These are phyloP conservation scores for Hypomecis punctinalis DNA, from an alignment of 2,888 invertebrate genomes.

Conservation along the genomic window DNA sequence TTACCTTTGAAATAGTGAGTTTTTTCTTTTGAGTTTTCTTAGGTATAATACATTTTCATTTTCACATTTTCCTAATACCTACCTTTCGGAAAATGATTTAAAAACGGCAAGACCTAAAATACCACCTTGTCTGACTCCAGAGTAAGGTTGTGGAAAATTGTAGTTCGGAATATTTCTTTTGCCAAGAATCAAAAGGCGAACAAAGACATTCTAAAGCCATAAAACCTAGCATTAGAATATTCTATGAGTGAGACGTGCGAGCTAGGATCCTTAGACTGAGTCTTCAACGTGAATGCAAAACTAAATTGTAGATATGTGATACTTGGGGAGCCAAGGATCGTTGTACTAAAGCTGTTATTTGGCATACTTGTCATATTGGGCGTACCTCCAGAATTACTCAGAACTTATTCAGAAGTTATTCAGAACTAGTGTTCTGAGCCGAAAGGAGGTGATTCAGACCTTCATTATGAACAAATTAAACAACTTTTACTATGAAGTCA, in stretches of 20 bases:
- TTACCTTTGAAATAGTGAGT: too few species aligned
- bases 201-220: constrained; percentile 9
- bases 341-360: not conserved
- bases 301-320: not conserved
- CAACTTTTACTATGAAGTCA: too few species aligned
- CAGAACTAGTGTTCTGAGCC: too few species aligned
- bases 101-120: not conserved
- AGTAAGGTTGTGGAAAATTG: not conserved
- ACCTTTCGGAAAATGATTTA: too few species aligned
- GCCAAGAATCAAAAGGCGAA: not conserved
- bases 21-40: too few species aligned
- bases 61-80: too few species aligned
- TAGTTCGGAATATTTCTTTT: constrained; percentile 10
- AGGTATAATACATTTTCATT: too few species aligned
- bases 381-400: too few species aligned
- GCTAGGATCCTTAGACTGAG: constrained; percentile 9
- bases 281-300: constrained; percentile 23
- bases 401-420: too few species aligned
- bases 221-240: constrained; percentile 6
- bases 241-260: not conserved
- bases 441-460: too few species aligned
- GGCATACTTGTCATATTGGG: too few species aligned
- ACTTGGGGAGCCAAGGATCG: not conserved
- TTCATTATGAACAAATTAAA: too few species aligned
- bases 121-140: not conserved